phyloP scores from a whole-genome alignment of 2,113 vertebrate species.

The Chrysochloris asiatica region DNA sequence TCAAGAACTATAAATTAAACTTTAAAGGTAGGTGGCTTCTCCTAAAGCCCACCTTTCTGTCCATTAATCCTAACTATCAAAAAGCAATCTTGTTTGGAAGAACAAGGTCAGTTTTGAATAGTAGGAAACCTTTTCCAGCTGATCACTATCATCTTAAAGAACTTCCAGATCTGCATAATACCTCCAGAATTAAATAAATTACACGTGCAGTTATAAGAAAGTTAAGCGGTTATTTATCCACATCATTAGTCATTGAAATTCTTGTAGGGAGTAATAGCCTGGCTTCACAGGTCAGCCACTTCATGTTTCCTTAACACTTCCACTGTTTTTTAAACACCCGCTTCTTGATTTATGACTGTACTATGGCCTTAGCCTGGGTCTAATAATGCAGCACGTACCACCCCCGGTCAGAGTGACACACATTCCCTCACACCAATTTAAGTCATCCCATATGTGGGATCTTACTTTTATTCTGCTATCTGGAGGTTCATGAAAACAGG shows the following conservation, averaged over 20 bases:
- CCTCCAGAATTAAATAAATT: constrained; percentile 73
- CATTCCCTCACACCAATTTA: constrained; percentile 73
- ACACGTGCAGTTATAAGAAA: constrained; percentile 66
- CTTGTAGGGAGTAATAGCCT: constrained; percentile 70
- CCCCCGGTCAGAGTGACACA: constrained; percentile 67
- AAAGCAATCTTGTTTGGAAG: background rate
- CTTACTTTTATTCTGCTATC: constrained; percentile 39
- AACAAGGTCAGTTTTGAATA: background rate
- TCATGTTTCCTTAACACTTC: constrained; percentile 78
- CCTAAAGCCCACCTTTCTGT: background rate
- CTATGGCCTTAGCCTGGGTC: constrained; percentile 72
- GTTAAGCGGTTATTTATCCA: constrained; percentile 77
- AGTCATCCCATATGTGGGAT: constrained; percentile 75
- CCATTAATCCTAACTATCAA: background rate
- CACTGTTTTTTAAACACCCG: constrained; percentile 76
- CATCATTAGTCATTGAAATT: constrained; percentile 77
- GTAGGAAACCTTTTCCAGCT: constrained; percentile 26
- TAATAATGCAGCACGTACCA: constrained; percentile 68
- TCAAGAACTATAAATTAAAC: constrained; percentile 24
- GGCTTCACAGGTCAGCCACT: constrained; percentile 73
- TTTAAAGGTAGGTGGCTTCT: background rate
- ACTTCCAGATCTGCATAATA: constrained; percentile 49
- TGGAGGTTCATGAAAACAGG: constrained; percentile 60
- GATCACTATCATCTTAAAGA: constrained; percentile 24
- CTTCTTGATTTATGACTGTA: constrained; percentile 76